Conservation (phyloP, 2,888 invertebrate genomes). For the Meteorus cinctellus region DNA sequence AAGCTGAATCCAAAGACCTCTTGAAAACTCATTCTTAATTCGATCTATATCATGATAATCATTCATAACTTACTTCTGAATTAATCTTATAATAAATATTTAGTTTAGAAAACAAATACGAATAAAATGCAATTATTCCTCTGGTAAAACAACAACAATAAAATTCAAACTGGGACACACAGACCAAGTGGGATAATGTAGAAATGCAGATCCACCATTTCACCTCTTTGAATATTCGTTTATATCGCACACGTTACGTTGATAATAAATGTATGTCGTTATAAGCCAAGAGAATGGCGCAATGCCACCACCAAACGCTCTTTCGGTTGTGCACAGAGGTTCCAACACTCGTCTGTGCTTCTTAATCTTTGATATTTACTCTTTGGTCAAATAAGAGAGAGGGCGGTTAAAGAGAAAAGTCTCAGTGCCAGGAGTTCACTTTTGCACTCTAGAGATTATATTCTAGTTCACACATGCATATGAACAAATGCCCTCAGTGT, state of each 20-base stretch:
- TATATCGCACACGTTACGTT: neutral
- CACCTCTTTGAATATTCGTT: conserved; percentile 44
- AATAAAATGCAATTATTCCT: too few relatives aligned
- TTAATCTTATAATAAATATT: too few relatives aligned
- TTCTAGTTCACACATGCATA: conserved; percentile 1
- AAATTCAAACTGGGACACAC: conserved; percentile 47
- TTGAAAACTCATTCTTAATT: too few relatives aligned
- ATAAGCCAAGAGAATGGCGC: conserved; percentile 42
- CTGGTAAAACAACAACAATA: too few relatives aligned
- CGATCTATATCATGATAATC: too few relatives aligned
- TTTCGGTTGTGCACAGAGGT: conserved; percentile 11
- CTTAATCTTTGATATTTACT: conserved; percentile 58
- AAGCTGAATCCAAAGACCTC: too few relatives aligned
- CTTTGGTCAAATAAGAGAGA: conserved; percentile 36
- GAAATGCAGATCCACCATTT: conserved; percentile 41
- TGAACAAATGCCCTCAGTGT: neutral
- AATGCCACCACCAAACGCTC: conserved; percentile 31
- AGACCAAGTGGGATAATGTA: conserved; percentile 29
- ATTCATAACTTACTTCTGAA: too few relatives aligned
- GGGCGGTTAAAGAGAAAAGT: neutral
- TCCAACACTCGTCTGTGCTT: conserved; percentile 44
- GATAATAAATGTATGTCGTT: conserved; percentile 36
- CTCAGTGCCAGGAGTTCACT: neutral
- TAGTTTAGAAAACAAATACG: too few relatives aligned
- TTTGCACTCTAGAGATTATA: neutral